phyloP scores from a whole-genome alignment of 2,797 vertebrate genomes.

The Graptemys geographica region DNA sequence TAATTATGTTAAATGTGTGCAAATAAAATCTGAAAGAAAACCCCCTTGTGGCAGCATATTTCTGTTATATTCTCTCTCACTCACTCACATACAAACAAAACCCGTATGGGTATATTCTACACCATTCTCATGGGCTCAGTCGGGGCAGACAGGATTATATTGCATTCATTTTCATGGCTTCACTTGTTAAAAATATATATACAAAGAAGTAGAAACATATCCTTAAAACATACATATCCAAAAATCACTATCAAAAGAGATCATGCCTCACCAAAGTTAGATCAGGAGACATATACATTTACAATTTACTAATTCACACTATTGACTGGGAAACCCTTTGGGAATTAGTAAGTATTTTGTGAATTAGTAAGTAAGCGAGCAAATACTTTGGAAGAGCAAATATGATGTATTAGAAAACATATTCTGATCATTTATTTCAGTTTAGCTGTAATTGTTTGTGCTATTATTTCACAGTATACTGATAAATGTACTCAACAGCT shows the following conservation, averaged over 20 bases:
- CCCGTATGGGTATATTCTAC: background rate
- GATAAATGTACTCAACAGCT: background rate
- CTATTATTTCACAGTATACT: background rate
- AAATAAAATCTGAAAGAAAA: constrained; percentile 78
- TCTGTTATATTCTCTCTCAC: constrained; percentile 28
- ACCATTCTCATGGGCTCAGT: background rate
- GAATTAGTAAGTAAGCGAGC: background rate
- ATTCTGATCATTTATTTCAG: background rate
- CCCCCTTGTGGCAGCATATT: constrained; percentile 50
- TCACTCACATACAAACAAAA: background rate
- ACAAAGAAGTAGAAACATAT: background rate
- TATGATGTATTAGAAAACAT: background rate
- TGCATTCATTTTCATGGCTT: background rate
- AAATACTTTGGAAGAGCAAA: background rate
- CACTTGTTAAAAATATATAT: background rate
- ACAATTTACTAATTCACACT: background rate
- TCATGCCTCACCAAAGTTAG: background rate
- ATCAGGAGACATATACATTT: background rate
- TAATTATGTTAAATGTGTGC: constrained; percentile 73
- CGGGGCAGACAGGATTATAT: background rate
- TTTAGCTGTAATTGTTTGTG: background rate
- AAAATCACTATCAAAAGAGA: background rate
- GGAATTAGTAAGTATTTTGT: background rate
- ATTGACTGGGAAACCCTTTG: background rate
- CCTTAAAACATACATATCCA: background rate